Conservation (phyloP, 2,888 invertebrate genomes). For the Agrotis ipsilon region DNA sequence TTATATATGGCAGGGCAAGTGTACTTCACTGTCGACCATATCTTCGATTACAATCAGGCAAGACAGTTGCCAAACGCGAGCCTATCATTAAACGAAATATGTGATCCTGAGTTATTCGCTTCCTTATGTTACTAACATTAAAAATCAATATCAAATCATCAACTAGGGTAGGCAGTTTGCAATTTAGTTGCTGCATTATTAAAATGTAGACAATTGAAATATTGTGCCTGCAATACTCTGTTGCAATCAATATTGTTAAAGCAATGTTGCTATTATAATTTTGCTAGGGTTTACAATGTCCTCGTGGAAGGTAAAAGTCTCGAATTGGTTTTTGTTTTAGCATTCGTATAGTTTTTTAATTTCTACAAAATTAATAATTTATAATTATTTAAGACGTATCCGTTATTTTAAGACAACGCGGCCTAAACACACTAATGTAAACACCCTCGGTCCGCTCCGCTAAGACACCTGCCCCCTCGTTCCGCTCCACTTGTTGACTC, state of each 20-base stretch:
- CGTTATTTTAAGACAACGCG: no score
- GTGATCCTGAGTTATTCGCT: background rate
- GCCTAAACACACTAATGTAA: background rate
- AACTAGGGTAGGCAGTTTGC: background rate
- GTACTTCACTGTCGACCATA: no score
- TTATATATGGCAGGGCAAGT: no score
- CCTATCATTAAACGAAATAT: no score
- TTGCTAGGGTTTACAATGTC: slow-evolving; percentile 9
- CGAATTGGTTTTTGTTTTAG: background rate
- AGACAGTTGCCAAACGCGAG: no score
- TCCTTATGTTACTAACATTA: background rate
- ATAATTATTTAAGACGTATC: no score
- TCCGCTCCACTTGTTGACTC: background rate
- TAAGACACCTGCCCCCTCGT: background rate
- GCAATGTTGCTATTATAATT: slow-evolving; percentile 4
- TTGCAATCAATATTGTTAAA: background rate
- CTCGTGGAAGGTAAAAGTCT: no score
- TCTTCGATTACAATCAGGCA: no score
- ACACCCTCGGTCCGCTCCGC: background rate
- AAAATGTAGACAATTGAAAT: no score
- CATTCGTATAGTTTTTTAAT: background rate
- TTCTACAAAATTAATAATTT: background rate
- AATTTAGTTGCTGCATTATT: no score
- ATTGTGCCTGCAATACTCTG: background rate
- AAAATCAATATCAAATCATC: background rate